Evolutionary conservation across 2,888 invertebrate species (phyloP), one percentile per base, ranked within the genome.

Genomic region (Aricia artaxerxes): DNA sequence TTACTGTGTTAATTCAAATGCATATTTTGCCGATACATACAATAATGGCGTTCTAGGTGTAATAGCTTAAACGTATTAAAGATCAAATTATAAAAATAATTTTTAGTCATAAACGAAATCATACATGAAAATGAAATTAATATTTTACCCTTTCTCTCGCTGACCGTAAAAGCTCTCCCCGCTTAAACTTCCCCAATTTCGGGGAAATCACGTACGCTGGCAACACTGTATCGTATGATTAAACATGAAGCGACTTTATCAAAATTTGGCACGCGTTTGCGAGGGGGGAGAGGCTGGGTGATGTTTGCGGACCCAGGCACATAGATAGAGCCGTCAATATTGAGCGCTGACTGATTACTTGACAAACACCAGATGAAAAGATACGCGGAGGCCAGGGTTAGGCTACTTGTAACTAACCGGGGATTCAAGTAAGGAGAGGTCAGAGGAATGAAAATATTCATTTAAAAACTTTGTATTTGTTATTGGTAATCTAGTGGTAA

Each of bases 191-290:
- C 24, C 24, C 31, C 11, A 57, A 53, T 76, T 57, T 24, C 13
- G 13, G 76, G 57, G 11, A 57, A 35, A 35, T 76, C 44, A 49
- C 24, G 24, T 16, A 49, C 11, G 11, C 31, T 57, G 16, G 57
- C 64, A 69, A 49, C 78, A 64, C 60, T 40, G 60, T 73, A 90
- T 89, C 89, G 88, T 90, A 92, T 93, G 91, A 93, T 93, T 92
- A 93, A 91, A 93, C 92, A 92, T 92, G 90, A 91, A 92, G 88
- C 85, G 88, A 91, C 90, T 92, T 93, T 94, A 93, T 93, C 93
- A 92, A 92, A 92, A 90, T 93, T 93, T 91, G 92, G 92, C 93
- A 93, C 93, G 91, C 93, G 93, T 92, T 92, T 90, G 90, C 86
- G 87, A 86, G 35, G 35, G 31, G 64, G 35, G 35, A 84, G 87